A percentile compares a stretch with the other conserved stretches of the same genome.
phyloP scores from a whole-genome alignment of 1,140 invertebrate species.

The Platyscapa corneri region DNA sequence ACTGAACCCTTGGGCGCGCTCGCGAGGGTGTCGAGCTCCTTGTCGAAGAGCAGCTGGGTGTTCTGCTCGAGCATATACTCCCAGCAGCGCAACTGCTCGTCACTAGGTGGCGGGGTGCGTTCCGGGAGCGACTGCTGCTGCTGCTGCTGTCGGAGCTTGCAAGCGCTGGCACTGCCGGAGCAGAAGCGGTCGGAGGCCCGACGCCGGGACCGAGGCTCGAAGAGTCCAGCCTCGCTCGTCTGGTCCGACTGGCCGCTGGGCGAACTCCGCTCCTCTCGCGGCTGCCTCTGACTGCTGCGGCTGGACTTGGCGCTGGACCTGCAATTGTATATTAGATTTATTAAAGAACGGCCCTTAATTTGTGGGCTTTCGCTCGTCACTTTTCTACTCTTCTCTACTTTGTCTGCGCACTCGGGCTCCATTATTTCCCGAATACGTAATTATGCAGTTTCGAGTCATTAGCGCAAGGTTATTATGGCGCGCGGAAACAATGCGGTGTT shows the following conservation, averaged over 20 bases:
- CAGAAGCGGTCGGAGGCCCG: constrained; percentile 67
- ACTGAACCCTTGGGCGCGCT: constrained; percentile 55
- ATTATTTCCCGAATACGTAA: too few species aligned
- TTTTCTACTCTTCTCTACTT: too few species aligned
- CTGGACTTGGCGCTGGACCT: constrained; percentile 48
- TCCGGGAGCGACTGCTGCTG: constrained; percentile 65
- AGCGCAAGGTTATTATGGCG: too few species aligned
- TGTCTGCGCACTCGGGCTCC: too few species aligned
- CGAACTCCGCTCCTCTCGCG: constrained; percentile 80
- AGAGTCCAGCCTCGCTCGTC: constrained; percentile 76
- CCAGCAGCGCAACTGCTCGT: constrained; percentile 93
- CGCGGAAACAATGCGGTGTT: too few species aligned
- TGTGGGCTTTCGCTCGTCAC: too few species aligned
- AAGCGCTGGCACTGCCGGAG: constrained; percentile 64
- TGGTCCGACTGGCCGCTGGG: constrained; percentile 89
- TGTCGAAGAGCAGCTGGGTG: constrained; percentile 90
- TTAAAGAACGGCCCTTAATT: too few species aligned
- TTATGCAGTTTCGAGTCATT: too few species aligned
- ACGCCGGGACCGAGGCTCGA: constrained; percentile 67
- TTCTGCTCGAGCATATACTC: constrained; percentile 95
- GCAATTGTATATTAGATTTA: not conserved
- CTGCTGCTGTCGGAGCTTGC: constrained; percentile 60
- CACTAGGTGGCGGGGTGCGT: constrained; percentile 78
- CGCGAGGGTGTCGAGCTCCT: constrained; percentile 88
- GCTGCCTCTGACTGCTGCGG: constrained; percentile 24